A percentile compares a stretch with the other conserved stretches of the same genome.
phyloP scores from a whole-genome alignment of 2,888 invertebrate genomes.

The Phasia obesa region DNA sequence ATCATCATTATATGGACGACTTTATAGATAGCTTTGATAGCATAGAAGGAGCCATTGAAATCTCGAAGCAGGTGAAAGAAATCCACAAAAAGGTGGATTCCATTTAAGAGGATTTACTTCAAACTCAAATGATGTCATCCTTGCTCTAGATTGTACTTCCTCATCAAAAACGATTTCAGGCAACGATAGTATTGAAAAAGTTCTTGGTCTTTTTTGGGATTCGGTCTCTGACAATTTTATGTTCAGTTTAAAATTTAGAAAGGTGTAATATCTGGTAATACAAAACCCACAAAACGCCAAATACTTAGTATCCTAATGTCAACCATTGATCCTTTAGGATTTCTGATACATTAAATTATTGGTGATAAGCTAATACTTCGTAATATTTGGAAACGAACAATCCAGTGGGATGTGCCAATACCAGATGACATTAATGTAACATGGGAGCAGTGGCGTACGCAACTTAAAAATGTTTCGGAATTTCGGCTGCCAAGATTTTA shows the following conservation, averaged over 20 bases:
- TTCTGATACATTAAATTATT: constrained; percentile 40
- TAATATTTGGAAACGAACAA: constrained; percentile 35
- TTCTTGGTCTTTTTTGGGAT: constrained; percentile 40
- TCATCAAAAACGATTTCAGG: neutral
- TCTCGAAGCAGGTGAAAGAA: constrained; percentile 30
- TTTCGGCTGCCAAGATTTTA: constrained; percentile 46
- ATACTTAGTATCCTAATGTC: constrained; percentile 52
- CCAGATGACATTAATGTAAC: constrained; percentile 13
- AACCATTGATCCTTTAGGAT: constrained; percentile 50
- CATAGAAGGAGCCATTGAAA: constrained; percentile 43
- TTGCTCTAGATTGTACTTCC: constrained; percentile 17
- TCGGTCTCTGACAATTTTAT: constrained; percentile 29
- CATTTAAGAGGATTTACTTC: constrained; percentile 51
- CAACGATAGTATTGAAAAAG: constrained; percentile 4
- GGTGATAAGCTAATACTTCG: constrained; percentile 46
- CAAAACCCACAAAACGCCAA: constrained; percentile 47
- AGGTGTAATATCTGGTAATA: constrained; percentile 11
- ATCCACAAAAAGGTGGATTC: constrained; percentile 56
- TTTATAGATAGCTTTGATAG: constrained; percentile 57
- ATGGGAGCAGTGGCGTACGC: constrained; percentile 34
- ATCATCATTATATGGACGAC: constrained; percentile 65
- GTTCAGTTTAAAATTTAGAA: constrained; percentile 29
- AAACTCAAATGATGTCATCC: constrained; percentile 35
- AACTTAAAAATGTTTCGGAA: constrained; percentile 18
- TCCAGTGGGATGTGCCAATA: constrained; percentile 52